These are phyloP conservation scores for Monarcha castaneiventris DNA, from an alignment of 2,113 vertebrate species.

Conservation along the genomic window DNA sequence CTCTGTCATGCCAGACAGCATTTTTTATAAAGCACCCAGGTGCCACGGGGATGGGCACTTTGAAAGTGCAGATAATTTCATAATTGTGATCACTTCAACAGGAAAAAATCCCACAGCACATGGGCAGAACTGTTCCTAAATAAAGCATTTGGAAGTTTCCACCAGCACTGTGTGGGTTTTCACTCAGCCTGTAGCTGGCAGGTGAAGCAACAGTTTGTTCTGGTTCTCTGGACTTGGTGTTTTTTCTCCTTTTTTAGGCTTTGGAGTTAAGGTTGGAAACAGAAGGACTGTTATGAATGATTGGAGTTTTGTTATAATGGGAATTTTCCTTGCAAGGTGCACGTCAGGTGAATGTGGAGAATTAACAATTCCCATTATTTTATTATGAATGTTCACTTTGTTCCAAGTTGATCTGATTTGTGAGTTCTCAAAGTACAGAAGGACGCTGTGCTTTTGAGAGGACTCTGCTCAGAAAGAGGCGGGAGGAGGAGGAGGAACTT, in stretches of 20 bases:
- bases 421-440: neutral
- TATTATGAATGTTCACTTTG: neutral
- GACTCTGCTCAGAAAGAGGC: neutral
- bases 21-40: neutral
- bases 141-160: constrained; percentile 28
- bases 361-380: neutral
- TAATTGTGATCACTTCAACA: neutral
- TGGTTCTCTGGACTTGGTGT: neutral
- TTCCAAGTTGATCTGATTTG: neutral
- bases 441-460: neutral
- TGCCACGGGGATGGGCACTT: neutral
- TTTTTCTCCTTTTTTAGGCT: neutral
- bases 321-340: neutral
- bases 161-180: neutral
- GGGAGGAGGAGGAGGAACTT: neutral
- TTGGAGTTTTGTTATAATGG: neutral
- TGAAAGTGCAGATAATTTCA: neutral
- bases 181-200: neutral
- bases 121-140: constrained; percentile 41
- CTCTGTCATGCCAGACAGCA: neutral
- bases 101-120: neutral
- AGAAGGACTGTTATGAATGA: neutral
- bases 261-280: neutral
- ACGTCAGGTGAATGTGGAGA: neutral
- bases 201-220: neutral